These are phyloP conservation scores for Sebastes kiyomatsui DNA, from an alignment of 2,797 vertebrate genomes.

Conservation along the genomic window DNA sequence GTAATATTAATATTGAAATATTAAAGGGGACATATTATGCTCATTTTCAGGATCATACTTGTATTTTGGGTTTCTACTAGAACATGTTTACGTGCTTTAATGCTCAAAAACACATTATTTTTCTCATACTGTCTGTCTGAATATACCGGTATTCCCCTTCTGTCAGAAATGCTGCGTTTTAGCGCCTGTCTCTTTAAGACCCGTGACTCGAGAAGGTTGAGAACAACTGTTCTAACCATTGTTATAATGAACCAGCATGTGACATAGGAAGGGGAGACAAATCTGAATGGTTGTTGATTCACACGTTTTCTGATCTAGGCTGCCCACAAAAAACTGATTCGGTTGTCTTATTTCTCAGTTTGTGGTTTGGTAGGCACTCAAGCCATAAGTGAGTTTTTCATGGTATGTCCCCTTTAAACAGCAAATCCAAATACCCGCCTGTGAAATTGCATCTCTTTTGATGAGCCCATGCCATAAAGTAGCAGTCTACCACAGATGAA, in stretches of 20 bases:
- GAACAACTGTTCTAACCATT: not conserved
- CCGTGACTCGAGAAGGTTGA: not conserved
- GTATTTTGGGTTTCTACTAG: not conserved
- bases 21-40: not conserved
- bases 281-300: not conserved
- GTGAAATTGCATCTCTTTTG: conserved; percentile 7
- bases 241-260: not conserved
- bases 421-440: not conserved
- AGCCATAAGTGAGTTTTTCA: not conserved
- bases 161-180: not conserved
- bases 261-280: not conserved
- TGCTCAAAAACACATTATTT: not conserved
- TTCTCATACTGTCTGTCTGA: not conserved
- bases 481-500: not conserved
- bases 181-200: not conserved
- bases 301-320: not conserved
- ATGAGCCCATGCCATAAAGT: conserved; percentile 24
- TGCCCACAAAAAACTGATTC: not conserved
- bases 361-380: not conserved
- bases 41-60: not conserved
- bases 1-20: not conserved
- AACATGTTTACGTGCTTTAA: not conserved
- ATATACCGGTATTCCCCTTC: not conserved
- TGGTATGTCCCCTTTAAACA: not conserved
- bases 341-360: not conserved